A percentile compares a stretch with the other conserved stretches of the same genome.
Conservation (phyloP, 2,888 invertebrate species). For the Selenia dentaria region DNA sequence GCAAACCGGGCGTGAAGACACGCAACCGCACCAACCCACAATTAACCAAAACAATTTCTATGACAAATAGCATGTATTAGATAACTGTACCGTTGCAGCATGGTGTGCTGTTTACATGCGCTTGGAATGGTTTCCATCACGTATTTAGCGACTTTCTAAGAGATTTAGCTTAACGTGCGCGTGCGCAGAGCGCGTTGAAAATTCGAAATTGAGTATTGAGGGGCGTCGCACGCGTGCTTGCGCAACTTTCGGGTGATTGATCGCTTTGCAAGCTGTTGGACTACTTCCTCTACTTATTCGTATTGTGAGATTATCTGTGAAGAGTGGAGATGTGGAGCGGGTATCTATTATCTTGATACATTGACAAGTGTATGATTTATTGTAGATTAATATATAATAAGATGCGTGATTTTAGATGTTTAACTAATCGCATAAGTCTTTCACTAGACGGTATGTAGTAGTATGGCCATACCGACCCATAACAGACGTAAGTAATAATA, state of each 20-base stretch:
- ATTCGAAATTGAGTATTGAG: slow-evolving; percentile 41
- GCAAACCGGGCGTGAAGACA: slow-evolving; percentile 20
- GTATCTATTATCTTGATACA: no score
- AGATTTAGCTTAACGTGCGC: slow-evolving; percentile 42
- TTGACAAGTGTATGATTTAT: no score
- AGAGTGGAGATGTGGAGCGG: no score
- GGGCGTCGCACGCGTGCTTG: slow-evolving; percentile 50
- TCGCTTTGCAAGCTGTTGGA: slow-evolving; percentile 28
- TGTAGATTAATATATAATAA: no score
- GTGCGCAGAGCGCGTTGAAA: slow-evolving; percentile 35
- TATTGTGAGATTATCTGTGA: slow-evolving; percentile 13
- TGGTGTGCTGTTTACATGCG: slow-evolving; percentile 22
- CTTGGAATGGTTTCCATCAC: slow-evolving; percentile 56
- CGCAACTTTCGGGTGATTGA: slow-evolving; percentile 41
- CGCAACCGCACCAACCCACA: slow-evolving; percentile 14
- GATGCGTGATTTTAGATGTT: no score
- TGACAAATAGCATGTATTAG: slow-evolving; percentile 32
- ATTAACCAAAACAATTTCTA: slow-evolving; percentile 27
- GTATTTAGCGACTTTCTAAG: slow-evolving; percentile 61
- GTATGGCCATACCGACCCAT: no score
- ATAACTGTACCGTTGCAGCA: slow-evolving; percentile 30
- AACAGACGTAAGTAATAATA: no score
- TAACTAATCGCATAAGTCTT: no score
- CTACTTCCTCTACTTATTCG: slow-evolving; percentile 26
- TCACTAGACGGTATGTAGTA: no score